Base-by-base conservation (phyloP, 2,888 invertebrate genomes). In the Hemicrepidius hirtus region DNA sequence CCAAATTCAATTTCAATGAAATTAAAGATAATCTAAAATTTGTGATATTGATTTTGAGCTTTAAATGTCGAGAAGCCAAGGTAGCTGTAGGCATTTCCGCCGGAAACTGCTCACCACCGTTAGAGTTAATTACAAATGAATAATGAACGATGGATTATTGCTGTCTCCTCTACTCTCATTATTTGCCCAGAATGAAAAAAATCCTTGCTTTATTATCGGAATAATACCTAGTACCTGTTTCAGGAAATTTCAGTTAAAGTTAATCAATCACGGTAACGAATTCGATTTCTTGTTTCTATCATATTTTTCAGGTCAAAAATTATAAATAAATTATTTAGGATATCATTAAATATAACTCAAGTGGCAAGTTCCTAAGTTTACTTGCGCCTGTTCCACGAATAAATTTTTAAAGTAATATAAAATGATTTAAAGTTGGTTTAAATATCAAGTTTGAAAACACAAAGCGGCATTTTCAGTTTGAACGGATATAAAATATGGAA, bases 101-200 rank as follows among this genome's bases (percentile, higher is more conserved):
- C 60, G 50, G 68, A 68, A 60, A 46, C 59, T 60, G 28, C 59
- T 53, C 24, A 40, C 12, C 46, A 66, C 21, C 64, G 35, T 62
- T 72, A 62, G 73, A 76, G 76, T 77, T 78, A 77, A 78, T 77
- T 77, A 77, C 77, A 76, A 77, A 76, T 78, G 78, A 78, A 77
- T 78, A 77, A 77, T 76, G 77, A 78, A 77, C 69, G 74, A 73
- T 46, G 74, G 63, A 75, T 76, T 73, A 75, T 74, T 72, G 63
- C 74, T 63, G 60, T 66, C 65, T 66, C 41, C 55, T 44, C 44
- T 63, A 24, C 66, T 60, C 59, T 66, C 67, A 49, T 70, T 66
- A 62, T 65, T 66, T 55, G 55, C 37, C 24, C 13, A 24, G 21
- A 28, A 2, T 41, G 13, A 46, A 62, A 62, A 73, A 73, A 66